A percentile compares a stretch with the other conserved stretches of the same genome.
These are phyloP conservation scores for Eupithecia subfuscata DNA, from an alignment of 2,888 invertebrate species.

Conservation along the genomic window DNA sequence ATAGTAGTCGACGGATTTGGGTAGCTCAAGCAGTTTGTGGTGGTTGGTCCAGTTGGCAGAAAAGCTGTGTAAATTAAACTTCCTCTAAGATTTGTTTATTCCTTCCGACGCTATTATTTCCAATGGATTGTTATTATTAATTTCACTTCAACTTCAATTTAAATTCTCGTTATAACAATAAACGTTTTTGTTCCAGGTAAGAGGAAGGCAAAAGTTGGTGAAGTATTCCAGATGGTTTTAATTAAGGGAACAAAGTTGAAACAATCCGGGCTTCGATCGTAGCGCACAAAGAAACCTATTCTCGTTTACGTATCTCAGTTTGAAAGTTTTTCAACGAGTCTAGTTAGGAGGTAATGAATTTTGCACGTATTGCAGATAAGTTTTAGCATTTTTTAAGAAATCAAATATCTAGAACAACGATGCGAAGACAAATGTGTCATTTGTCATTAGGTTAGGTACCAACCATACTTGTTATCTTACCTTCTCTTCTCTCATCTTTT, in stretches of 20 bases:
- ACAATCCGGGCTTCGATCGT: slow-evolving; percentile 57
- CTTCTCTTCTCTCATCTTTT: too few species aligned
- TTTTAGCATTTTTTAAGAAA: background rate
- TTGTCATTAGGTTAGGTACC: too few species aligned
- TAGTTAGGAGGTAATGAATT: background rate
- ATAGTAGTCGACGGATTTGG: background rate
- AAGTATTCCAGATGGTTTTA: slow-evolving; percentile 62
- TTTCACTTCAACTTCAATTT: slow-evolving; percentile 31
- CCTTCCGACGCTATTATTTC: background rate
- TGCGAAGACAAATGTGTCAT: background rate
- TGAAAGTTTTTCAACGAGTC: slow-evolving; percentile 18
- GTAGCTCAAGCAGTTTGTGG: background rate
- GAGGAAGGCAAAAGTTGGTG: slow-evolving; percentile 51
- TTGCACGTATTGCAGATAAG: background rate
- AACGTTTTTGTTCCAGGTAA: slow-evolving; percentile 71
- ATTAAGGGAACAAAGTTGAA: slow-evolving; percentile 63
- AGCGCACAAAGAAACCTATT: slow-evolving; percentile 27
- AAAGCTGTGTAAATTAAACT: background rate
- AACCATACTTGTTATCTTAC: too few species aligned
- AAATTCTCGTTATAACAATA: slow-evolving; percentile 45
- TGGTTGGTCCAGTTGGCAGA: slow-evolving; percentile 1
- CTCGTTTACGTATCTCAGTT: slow-evolving; percentile 22
- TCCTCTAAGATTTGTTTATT: background rate
- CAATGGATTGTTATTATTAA: slow-evolving; percentile 25
- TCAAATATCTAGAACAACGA: background rate